Conservation (phyloP, 1,140 invertebrate genomes). For the Marisa cornuarietis region DNA sequence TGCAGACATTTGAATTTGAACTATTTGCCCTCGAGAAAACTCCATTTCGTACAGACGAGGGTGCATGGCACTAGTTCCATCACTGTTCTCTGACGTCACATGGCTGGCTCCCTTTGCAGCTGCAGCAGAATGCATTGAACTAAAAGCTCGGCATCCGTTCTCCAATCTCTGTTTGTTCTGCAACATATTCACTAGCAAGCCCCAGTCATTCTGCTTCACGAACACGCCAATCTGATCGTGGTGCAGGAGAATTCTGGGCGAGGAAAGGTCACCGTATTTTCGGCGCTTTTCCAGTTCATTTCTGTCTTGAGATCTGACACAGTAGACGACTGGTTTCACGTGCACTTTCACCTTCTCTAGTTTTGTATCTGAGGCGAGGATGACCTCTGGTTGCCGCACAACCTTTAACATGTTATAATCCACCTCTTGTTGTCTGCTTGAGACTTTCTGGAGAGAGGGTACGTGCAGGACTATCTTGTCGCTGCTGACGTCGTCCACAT, state of each 20-base stretch:
- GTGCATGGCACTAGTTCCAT: not conserved
- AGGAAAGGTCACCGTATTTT: not conserved
- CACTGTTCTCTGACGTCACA: slow-evolving; percentile 17
- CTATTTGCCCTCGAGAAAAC: slow-evolving; percentile 34
- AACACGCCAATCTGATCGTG: slow-evolving; percentile 21
- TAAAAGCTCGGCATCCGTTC: not conserved
- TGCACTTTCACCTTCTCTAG: slow-evolving; percentile 12
- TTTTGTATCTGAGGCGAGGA: not conserved
- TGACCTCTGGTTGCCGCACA: slow-evolving; percentile 23
- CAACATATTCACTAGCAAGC: slow-evolving; percentile 7
- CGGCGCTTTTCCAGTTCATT: no score
- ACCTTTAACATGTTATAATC: slow-evolving; percentile 35
- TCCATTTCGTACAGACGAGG: slow-evolving; percentile 31
- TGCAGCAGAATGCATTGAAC: not conserved
- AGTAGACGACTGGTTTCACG: slow-evolving; percentile 18
- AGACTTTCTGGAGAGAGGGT: slow-evolving; percentile 31
- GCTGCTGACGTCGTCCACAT: slow-evolving; percentile 29
- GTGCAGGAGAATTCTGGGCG: not conserved
- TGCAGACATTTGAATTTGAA: slow-evolving; percentile 38
- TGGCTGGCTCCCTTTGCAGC: not conserved
- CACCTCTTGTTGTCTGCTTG: slow-evolving; percentile 26
- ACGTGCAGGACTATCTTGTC: slow-evolving; percentile 27
- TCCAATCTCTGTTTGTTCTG: not conserved
- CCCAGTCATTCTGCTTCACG: slow-evolving; percentile 5
- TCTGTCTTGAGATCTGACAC: not conserved